Conservation (phyloP, 2,888 invertebrate genomes). For the Atethmia centrago region DNA sequence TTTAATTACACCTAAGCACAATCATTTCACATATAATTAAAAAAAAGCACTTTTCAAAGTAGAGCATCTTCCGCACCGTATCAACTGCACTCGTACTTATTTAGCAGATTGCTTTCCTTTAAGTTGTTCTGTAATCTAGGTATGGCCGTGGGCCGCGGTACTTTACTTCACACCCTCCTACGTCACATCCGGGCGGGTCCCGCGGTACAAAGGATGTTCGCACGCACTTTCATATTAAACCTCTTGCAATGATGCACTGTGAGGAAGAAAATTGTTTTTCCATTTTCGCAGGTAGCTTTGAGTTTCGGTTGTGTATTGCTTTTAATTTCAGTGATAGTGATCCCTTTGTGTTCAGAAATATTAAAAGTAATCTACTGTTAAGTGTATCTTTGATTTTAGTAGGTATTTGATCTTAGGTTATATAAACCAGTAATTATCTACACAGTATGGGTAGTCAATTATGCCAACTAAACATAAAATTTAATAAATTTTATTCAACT, state of each 20-base stretch:
- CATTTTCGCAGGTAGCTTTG: conserved; percentile 25
- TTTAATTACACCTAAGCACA: neutral
- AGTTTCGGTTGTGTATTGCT: conserved; percentile 19
- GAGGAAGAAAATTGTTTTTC: conserved; percentile 38
- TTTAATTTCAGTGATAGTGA: conserved; percentile 11
- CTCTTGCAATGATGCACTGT: conserved; percentile 48
- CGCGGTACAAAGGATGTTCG: conserved; percentile 56
- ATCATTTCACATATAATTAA: neutral
- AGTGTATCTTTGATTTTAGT: conserved; percentile 13
- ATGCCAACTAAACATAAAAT: conserved; percentile 26
- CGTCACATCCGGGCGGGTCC: conserved; percentile 62
- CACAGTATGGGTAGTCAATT: neutral
- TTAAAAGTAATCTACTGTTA: conserved; percentile 1
- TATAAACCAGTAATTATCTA: neutral
- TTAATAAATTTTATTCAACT: conserved; percentile 3
- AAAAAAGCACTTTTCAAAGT: conserved; percentile 62
- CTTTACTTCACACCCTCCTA: conserved; percentile 66
- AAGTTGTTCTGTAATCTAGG: conserved; percentile 90
- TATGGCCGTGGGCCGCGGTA: conserved; percentile 73
- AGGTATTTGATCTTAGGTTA: neutral
- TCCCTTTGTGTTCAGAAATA: neutral
- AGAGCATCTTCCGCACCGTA: conserved; percentile 75
- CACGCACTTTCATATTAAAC: conserved; percentile 65
- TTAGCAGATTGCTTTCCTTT: conserved; percentile 91
- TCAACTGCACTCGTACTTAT: conserved; percentile 82